phyloP scores from a whole-genome alignment of 2,888 invertebrate genomes.

The Tridacna gigas region DNA sequence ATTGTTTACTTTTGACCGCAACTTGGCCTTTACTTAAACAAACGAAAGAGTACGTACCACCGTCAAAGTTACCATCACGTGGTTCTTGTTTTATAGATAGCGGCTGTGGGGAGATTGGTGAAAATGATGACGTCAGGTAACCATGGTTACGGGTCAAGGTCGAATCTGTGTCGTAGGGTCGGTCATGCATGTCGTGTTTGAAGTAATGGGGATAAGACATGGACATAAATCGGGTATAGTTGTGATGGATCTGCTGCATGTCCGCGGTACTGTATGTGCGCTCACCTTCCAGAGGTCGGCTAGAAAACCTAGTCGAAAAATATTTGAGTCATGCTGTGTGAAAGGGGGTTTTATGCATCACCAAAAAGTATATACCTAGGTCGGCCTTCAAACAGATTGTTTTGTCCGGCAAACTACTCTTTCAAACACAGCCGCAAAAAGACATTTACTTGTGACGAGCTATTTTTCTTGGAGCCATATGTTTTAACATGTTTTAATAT shows the following conservation, averaged over 20 bases:
- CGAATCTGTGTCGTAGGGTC: slow-evolving; percentile 67
- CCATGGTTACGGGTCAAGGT: slow-evolving; percentile 67
- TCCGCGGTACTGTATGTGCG: slow-evolving; percentile 19
- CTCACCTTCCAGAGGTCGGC: slow-evolving; percentile 5
- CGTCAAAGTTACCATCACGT: slow-evolving; percentile 73
- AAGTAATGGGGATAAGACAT: slow-evolving; percentile 72
- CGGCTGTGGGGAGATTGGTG: slow-evolving; percentile 60
- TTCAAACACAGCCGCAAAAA: too few species aligned
- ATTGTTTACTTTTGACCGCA: too few species aligned
- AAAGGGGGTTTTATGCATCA: too few species aligned
- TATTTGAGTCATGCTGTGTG: too few species aligned
- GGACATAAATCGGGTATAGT: slow-evolving; percentile 68
- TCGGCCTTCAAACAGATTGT: too few species aligned
- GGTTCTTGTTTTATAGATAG: slow-evolving; percentile 77
- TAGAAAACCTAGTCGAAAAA: too few species aligned
- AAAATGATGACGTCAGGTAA: slow-evolving; percentile 64
- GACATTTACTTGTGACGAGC: too few species aligned
- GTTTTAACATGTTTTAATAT: too few species aligned
- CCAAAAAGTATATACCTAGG: too few species aligned
- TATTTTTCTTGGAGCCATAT: too few species aligned
- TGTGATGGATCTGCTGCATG: slow-evolving; percentile 59
- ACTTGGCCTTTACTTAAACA: too few species aligned
- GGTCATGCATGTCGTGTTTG: slow-evolving; percentile 71
- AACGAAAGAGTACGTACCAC: slow-evolving; percentile 38
- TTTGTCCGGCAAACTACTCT: too few species aligned